Evolutionary conservation across 2,113 vertebrate genomes (phyloP), one percentile per base, ranked within the genome.

Genomic region (Saccopteryx bilineata): DNA sequence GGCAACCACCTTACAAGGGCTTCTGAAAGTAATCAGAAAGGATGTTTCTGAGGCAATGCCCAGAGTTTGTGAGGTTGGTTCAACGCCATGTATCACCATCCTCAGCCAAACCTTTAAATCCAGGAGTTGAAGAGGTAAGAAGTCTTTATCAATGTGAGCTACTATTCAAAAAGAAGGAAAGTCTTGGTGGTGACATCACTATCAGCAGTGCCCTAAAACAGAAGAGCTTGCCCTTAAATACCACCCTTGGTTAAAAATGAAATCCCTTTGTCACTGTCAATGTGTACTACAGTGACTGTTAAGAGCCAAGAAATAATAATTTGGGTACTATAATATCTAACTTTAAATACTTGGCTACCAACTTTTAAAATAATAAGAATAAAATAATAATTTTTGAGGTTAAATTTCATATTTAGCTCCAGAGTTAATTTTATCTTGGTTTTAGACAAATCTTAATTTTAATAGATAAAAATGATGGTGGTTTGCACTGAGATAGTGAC

Each of bases 331-430:
- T 50, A 85, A 24, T 31, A 33, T 11, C 9, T 46, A 84, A 69
- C 14, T 69, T 26, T 33, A 54, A 88, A 84, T 31, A 87, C 23
- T 31, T 58, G 26, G 65, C 46, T 61, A 21, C 7, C 28, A 65
- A 4, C 33, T 18, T 92, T 90, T 96, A 54, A 61, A 74, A 31
- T 66, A 76, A 81, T 14, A 56, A 50, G 80, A 80, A 48, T 76
- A 81, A 96, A 83, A 33, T 76, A 66, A n/a, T 26, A 86, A 69
- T 46, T 66, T 83, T 75, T 81, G 50, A 90, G n/a, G 69, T 81
- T 5, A 72, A 72, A 8, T 52, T 78, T 87, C 9, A 56, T 66
- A 58, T 39, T 75, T 84, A 85, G 7, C 9, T 5, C 19, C 28
- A 63, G 21, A 94, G 12, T 85, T 81, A 26, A 75, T 61, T 81